phyloP scores from a whole-genome alignment of 2,797 vertebrate species.

The Myiothlypis chrysogaster region DNA sequence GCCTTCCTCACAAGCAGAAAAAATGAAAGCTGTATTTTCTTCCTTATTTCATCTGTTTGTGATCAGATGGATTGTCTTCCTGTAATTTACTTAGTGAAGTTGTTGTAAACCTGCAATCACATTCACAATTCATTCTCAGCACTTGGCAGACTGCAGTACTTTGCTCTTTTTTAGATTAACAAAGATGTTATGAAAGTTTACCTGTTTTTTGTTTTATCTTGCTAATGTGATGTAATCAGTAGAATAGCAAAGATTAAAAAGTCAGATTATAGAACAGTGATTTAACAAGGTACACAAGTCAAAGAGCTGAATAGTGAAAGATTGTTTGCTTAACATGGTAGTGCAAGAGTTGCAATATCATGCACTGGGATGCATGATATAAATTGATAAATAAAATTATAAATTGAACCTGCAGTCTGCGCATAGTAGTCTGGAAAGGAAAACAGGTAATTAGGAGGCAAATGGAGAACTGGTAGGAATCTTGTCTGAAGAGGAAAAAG shows the following conservation, averaged over 20 bases:
- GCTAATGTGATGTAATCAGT: not conserved
- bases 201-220: not conserved
- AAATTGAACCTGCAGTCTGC: not conserved
- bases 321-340: not conserved
- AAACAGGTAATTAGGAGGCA: not conserved
- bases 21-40: not conserved
- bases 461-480: not conserved
- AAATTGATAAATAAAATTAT: not conserved
- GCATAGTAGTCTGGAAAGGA: not conserved
- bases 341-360: not conserved
- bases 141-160: not conserved
- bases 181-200: not conserved
- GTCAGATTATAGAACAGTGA: not conserved
- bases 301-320: not conserved
- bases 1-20: not conserved
- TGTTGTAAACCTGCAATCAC: not conserved
- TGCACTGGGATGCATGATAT: not conserved
- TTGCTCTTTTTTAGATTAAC: not conserved
- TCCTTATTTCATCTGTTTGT: not conserved
- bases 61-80: not conserved
- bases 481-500: not conserved
- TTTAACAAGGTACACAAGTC: not conserved
- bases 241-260: not conserved
- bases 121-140: not conserved
- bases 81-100: not conserved